Evolutionary conservation across 2,797 vertebrate genomes (phyloP).

Genomic region (Argentina silus): DNA sequence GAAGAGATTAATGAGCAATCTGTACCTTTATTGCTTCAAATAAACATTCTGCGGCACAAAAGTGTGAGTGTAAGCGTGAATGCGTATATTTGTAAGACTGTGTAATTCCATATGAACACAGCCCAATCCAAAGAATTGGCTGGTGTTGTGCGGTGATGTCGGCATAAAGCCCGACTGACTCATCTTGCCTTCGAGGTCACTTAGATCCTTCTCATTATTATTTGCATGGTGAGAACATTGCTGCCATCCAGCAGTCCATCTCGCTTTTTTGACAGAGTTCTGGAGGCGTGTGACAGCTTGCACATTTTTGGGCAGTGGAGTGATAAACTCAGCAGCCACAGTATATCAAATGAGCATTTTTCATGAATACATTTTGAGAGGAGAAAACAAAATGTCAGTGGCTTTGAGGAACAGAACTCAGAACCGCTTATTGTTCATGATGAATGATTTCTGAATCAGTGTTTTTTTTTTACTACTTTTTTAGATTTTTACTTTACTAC

Average conservation of each 20-base stretch:
- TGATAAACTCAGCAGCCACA: slow-evolving; percentile 1
- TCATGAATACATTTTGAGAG: background rate
- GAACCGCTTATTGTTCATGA: background rate
- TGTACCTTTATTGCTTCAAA: background rate
- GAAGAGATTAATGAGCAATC: background rate
- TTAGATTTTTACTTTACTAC: too few species aligned
- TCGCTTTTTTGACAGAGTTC: slow-evolving; percentile 7
- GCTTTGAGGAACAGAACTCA: background rate
- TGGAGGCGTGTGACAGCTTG: slow-evolving; percentile 17
- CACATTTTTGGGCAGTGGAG: slow-evolving; percentile 8
- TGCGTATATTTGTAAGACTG: background rate
- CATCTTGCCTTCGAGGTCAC: slow-evolving; percentile 45
- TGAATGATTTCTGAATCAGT: background rate
- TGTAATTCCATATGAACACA: slow-evolving; percentile 13
- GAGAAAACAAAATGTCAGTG: background rate
- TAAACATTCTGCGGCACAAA: background rate
- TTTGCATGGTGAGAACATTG: slow-evolving; percentile 21
- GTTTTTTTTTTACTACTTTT: background rate
- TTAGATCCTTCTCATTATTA: slow-evolving; percentile 27
- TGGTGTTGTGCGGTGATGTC: background rate
- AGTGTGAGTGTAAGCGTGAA: too few species aligned
- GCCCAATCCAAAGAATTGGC: slow-evolving; percentile 7
- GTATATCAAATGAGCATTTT: background rate
- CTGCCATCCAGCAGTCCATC: slow-evolving; percentile 14
- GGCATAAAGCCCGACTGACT: slow-evolving; percentile 31